Evolutionary conservation across 2,888 invertebrate genomes (phyloP).

Genomic region (Steinernema hermaphroditum): DNA sequence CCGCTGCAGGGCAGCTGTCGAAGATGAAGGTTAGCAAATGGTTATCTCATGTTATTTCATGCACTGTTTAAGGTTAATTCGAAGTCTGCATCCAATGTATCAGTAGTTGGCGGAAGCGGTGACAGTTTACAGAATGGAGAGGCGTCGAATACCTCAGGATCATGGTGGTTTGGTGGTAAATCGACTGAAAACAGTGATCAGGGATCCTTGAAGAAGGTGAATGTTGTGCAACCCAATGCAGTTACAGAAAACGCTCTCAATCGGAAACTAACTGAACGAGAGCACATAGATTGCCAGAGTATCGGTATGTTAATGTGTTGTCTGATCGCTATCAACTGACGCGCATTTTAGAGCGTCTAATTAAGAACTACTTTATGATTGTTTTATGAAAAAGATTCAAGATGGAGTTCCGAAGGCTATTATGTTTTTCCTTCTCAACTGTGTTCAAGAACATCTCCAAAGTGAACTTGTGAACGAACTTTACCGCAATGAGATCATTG

Average conservation of each 20-base stretch:
- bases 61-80: not conserved
- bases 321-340: not conserved
- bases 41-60: not conserved
- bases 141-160: not conserved
- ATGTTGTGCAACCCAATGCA: not conserved
- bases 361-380: conserved; percentile 97
- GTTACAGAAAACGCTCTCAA: conserved; percentile 27
- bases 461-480: conserved; percentile 96
- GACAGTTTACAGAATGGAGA: not conserved
- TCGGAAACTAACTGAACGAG: conserved; percentile 56
- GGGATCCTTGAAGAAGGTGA: not conserved
- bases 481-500: conserved; percentile 93
- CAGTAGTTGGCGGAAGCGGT: not conserved
- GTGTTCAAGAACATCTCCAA: conserved; percentile 87
- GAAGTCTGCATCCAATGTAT: not conserved
- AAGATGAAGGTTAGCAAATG: not conserved
- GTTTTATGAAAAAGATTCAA: conserved; percentile 98
- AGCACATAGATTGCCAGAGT: conserved; percentile 61
- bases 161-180: not conserved
- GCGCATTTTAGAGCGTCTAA: conserved; percentile 80
- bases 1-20: not conserved
- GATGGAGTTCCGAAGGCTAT: conserved; percentile 98
- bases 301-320: conserved; percentile 47
- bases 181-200: not conserved
- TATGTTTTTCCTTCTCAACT: conserved; percentile 99